Evolutionary conservation across 2,888 invertebrate genomes (phyloP).

Genomic region (Neocrepidodera transversa): DNA sequence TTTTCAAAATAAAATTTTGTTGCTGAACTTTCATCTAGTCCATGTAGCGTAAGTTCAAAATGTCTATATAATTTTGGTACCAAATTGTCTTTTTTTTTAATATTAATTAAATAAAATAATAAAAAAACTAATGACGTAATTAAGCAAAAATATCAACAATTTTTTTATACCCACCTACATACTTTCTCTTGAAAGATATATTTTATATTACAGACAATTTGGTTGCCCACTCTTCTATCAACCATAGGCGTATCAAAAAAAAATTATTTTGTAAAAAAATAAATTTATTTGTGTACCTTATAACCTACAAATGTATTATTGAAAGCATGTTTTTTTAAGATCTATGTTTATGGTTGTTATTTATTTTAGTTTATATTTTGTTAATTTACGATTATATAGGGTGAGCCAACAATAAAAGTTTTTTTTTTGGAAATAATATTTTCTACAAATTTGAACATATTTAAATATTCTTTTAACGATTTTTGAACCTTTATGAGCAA

Average conservation of each 20-base stretch:
- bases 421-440: neutral
- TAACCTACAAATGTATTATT: constrained; percentile 48
- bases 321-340: constrained; percentile 56
- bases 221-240: neutral
- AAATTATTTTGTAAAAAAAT: constrained; percentile 39
- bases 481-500: too few species aligned
- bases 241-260: neutral
- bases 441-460: too few species aligned
- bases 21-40: constrained; percentile 45
- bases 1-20: constrained; percentile 31
- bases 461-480: too few species aligned
- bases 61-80: constrained; percentile 28
- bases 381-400: constrained; percentile 49
- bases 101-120: too few species aligned
- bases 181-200: neutral
- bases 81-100: neutral
- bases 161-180: neutral
- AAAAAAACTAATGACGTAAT: neutral
- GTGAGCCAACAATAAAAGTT: constrained; percentile 15
- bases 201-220: neutral
- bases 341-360: constrained; percentile 57
- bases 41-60: constrained; percentile 52
- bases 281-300: constrained; percentile 47
- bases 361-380: constrained; percentile 54
- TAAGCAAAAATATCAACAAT: neutral